A percentile compares a stretch with the other conserved stretches of the same genome.
Conservation (phyloP, 2,113 vertebrate species). For the Istiophorus platypterus region DNA sequence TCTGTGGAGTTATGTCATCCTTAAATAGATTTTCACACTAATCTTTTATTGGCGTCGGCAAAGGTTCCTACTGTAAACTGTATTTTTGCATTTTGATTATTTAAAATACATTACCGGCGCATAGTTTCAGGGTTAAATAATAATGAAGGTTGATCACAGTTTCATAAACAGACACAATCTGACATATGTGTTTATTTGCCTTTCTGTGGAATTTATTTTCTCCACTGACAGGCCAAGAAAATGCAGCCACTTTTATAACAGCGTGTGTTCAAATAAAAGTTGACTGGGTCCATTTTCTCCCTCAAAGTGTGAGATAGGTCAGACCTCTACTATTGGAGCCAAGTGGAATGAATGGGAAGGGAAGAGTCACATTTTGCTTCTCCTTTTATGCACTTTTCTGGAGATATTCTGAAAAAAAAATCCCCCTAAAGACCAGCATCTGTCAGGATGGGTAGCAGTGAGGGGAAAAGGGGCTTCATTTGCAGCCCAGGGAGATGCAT, state of each 20-base stretch:
- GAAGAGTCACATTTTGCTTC: constrained; percentile 15
- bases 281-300: constrained; percentile 46
- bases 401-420: background rate
- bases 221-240: constrained; percentile 23
- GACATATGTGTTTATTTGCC: constrained; percentile 19
- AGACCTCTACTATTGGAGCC: constrained; percentile 57
- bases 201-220: constrained; percentile 27
- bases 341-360: constrained; percentile 18
- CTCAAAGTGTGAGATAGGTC: constrained; percentile 73
- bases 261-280: constrained; percentile 49
- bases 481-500: background rate
- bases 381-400: constrained; percentile 51
- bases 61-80: background rate
- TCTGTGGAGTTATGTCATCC: background rate
- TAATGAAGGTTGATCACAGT: too few relatives aligned
- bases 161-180: background rate
- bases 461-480: background rate
- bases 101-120: background rate
- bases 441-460: background rate
- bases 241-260: constrained; percentile 30
- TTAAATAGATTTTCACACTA: background rate
- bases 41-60: background rate
- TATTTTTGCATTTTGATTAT: background rate
- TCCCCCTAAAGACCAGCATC: background rate
- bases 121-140: too few relatives aligned